Evolutionary conservation across 2,113 vertebrate genomes (phyloP), one percentile per base, ranked within the genome.

Genomic region (Trematocara unimaculatum): DNA sequence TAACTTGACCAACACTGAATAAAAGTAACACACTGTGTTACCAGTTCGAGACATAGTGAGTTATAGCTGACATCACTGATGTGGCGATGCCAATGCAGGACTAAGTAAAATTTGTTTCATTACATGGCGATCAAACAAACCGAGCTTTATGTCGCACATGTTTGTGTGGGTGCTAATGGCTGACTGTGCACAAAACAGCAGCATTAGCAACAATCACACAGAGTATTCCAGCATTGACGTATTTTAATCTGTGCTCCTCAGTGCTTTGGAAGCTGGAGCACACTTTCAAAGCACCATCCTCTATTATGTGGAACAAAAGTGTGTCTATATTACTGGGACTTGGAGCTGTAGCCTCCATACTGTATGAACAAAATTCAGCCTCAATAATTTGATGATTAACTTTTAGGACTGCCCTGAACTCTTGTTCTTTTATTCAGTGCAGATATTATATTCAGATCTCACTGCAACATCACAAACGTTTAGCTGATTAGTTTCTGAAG

Each of bases 311-410:
- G 20, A 74, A 74, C 40, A 29, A 1, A 47, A 47, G 15, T 7
- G 5, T 0, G 2, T 47, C 15, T 1, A 29, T 11, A 17, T 18
- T 0, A 10, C 67, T 11, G 40, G 5, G 8, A 72, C 20, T 1
- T 7, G 8, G 8, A 29, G 67, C 40, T 72, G 40, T 17, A 29
- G 40, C 67, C 67, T 45, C 40, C 40, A 3, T 45, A 42, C 9
- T 64, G n/a, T 4, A 64, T 18, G 17, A 47, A 47, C 20, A 2
- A 1, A 72, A 17, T 17, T 2, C 42, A 74, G 40, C 5, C 15
- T 64, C 9, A 17, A 49, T 49, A 49, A 18, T 29, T 31, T 49
- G 15, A 74, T 12, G 42, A 29, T 49, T 31, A 18, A 42, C 64
- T 2, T 70, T 42, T 5, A 72, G 70, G 8, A 67, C 31, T 7